Conservation (phyloP, 1,140 invertebrate genomes). For the Penaeus chinensis region DNA sequence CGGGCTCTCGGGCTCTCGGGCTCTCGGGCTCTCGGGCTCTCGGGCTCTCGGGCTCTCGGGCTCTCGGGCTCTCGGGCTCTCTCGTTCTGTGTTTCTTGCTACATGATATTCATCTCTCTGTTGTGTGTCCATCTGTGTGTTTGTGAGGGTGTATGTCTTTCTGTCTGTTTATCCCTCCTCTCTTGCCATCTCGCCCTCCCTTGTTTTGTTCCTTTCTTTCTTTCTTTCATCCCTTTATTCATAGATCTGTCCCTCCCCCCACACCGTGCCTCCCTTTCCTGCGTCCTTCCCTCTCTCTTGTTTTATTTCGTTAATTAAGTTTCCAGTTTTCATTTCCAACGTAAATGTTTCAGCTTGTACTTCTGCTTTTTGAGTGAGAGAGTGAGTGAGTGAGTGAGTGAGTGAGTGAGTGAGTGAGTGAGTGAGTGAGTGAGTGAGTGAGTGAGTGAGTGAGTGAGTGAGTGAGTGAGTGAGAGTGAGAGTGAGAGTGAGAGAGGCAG, state of each 20-base stretch:
- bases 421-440: background rate
- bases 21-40: background rate
- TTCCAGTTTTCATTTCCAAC: background rate
- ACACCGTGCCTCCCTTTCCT: background rate
- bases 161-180: background rate
- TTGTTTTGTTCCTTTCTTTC: slow-evolving; percentile 17
- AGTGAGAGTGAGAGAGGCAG: background rate
- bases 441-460: background rate
- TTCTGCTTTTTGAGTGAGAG: background rate
- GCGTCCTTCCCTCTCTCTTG: slow-evolving; percentile 17
- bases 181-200: slow-evolving; percentile 20
- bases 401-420: background rate
- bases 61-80: slow-evolving; percentile 28
- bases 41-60: slow-evolving; percentile 15
- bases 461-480: slow-evolving; percentile 7
- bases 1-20: background rate
- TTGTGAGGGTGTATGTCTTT: too few relatives aligned
- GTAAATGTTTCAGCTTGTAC: background rate
- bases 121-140: too few relatives aligned
- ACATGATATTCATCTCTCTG: too few relatives aligned
- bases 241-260: background rate
- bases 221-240: background rate
- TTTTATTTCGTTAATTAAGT: background rate
- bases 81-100: background rate
- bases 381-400: background rate